Evolutionary conservation across 2,113 vertebrate species (phyloP).

Genomic region (Amazona vittata): DNA sequence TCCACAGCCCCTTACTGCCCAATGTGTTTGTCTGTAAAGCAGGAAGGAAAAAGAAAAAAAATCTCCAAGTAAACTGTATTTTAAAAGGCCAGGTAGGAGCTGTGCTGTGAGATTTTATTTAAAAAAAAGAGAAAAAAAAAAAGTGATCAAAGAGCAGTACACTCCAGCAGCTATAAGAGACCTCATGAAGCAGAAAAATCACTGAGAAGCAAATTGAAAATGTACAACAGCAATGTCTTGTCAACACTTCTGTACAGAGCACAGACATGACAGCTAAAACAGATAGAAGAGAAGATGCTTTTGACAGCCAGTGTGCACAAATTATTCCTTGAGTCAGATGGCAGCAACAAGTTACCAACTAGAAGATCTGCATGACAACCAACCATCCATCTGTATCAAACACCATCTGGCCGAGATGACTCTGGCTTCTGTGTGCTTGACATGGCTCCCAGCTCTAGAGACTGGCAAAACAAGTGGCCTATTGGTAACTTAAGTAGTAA

Average conservation of each 20-base stretch:
- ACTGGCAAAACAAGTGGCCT: slow-evolving; percentile 82
- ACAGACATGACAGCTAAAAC: slow-evolving; percentile 87
- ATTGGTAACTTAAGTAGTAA: slow-evolving; percentile 74
- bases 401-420: slow-evolving; percentile 83
- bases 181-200: slow-evolving; percentile 79
- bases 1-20: not conserved
- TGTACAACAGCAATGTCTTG: slow-evolving; percentile 87
- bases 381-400: slow-evolving; percentile 85
- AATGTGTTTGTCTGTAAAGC: not conserved
- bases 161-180: slow-evolving; percentile 75
- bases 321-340: slow-evolving; percentile 86
- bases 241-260: slow-evolving; percentile 87
- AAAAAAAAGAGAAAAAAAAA: slow-evolving; percentile 12
- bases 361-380: slow-evolving; percentile 85
- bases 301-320: slow-evolving; percentile 86
- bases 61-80: slow-evolving; percentile 31
- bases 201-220: slow-evolving; percentile 84
- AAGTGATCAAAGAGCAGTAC: slow-evolving; percentile 67
- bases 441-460: slow-evolving; percentile 78
- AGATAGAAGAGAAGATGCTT: slow-evolving; percentile 87
- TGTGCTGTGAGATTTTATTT: slow-evolving; percentile 23
- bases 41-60: slow-evolving; percentile 8
- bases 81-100: slow-evolving; percentile 51
- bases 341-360: slow-evolving; percentile 86
- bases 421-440: slow-evolving; percentile 82